These are phyloP conservation scores for Anoura caudifer DNA, from an alignment of 2,113 vertebrate genomes.

Conservation along the genomic window DNA sequence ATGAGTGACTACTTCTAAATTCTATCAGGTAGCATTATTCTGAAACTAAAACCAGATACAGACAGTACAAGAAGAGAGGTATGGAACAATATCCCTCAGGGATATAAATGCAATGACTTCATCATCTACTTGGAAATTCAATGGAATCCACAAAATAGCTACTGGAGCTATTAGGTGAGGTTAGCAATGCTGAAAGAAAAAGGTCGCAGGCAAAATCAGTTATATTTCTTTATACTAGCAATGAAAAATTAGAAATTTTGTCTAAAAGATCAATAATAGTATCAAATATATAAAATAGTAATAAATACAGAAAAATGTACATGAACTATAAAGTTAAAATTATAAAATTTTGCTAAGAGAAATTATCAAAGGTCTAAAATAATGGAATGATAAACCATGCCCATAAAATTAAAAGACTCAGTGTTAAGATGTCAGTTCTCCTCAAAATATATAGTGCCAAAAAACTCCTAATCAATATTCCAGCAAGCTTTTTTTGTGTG, in stretches of 20 bases:
- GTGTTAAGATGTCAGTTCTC: background rate
- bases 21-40: background rate
- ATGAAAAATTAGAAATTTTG: background rate
- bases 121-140: background rate
- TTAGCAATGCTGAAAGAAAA: background rate
- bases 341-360: background rate
- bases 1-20: background rate
- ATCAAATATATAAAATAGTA: background rate
- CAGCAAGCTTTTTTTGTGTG: background rate
- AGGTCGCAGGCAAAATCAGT: background rate
- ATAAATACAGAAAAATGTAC: background rate
- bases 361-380: background rate
- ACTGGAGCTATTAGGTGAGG: background rate
- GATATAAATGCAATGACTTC: background rate
- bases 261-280: background rate
- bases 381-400: background rate
- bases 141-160: background rate
- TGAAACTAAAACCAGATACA: background rate
- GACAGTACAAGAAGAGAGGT: background rate
- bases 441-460: background rate
- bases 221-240: background rate
- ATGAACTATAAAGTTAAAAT: background rate
- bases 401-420: background rate
- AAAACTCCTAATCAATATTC: background rate
- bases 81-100: background rate